Evolutionary conservation across 2,797 vertebrate genomes (phyloP).

Genomic region (Rhabdophis nuchalis): DNA sequence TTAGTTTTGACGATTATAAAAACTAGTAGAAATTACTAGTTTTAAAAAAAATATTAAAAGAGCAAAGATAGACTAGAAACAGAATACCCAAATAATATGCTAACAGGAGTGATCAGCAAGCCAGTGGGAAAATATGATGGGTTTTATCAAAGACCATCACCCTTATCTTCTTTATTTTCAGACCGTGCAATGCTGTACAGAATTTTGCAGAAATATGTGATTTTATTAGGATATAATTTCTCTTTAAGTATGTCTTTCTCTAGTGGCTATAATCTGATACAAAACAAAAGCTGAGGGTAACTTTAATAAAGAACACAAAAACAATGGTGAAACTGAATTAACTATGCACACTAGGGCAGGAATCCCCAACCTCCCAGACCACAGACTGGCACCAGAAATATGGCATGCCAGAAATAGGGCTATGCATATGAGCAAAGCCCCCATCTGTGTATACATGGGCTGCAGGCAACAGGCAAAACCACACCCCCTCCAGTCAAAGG

Average conservation of each 20-base stretch:
- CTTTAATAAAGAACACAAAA: neutral
- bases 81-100: neutral
- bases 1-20: neutral
- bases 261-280: neutral
- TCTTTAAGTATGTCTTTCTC: neutral
- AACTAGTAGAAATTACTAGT: neutral
- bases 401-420: neutral
- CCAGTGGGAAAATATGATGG: neutral
- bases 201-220: neutral
- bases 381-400: neutral
- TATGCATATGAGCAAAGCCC: neutral
- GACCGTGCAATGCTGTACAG: neutral
- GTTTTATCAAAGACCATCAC: neutral
- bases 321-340: neutral
- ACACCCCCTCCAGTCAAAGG: neutral
- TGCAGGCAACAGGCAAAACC: neutral
- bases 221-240: neutral
- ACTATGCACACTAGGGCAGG: neutral
- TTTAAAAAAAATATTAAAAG: neutral
- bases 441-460: neutral
- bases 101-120: neutral
- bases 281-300: neutral
- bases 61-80: neutral
- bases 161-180: neutral
- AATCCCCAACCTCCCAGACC: neutral